These are phyloP conservation scores for Xyrichtys novacula DNA, from an alignment of 2,797 vertebrate species.

Conservation along the genomic window DNA sequence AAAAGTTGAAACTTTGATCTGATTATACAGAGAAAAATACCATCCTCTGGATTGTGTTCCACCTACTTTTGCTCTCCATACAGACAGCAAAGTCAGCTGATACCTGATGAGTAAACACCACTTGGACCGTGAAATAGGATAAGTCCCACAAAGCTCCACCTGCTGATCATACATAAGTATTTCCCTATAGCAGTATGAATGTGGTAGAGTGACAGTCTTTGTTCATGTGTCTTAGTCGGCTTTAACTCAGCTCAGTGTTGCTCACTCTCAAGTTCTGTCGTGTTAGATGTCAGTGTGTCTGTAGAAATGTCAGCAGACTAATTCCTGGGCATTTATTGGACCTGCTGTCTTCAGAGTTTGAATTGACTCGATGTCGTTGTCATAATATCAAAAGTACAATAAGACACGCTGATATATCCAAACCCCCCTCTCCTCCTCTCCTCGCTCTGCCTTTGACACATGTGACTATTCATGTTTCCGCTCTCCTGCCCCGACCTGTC, in stretches of 20 bases:
- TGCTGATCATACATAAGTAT: neutral
- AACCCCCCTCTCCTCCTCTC: neutral
- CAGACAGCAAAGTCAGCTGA: too few species aligned
- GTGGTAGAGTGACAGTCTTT: neutral
- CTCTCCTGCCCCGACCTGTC: conserved; percentile 75
- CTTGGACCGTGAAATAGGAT: too few species aligned
- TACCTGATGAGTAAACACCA: too few species aligned
- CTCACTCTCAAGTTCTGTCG: neutral
- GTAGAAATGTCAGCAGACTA: conserved; percentile 67
- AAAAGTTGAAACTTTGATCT: too few species aligned
- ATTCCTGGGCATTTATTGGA: conserved; percentile 50
- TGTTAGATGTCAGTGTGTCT: conserved; percentile 44
- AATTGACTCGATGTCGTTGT: conserved; percentile 73
- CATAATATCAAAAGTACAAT: conserved; percentile 77
- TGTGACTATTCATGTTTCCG: conserved; percentile 62
- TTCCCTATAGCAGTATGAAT: neutral
- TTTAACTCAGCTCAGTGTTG: conserved; percentile 7
- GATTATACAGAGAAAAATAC: too few species aligned
- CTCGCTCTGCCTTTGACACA: conserved; percentile 36
- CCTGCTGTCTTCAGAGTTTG: conserved; percentile 47
- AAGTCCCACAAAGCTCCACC: too few species aligned
- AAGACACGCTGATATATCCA: conserved; percentile 68
- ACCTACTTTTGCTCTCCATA: too few species aligned
- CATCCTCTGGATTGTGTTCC: too few species aligned
- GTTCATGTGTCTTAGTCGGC: conserved; percentile 10